phyloP scores from a whole-genome alignment of 2,797 vertebrate genomes.

The Sphenodon punctatus region DNA sequence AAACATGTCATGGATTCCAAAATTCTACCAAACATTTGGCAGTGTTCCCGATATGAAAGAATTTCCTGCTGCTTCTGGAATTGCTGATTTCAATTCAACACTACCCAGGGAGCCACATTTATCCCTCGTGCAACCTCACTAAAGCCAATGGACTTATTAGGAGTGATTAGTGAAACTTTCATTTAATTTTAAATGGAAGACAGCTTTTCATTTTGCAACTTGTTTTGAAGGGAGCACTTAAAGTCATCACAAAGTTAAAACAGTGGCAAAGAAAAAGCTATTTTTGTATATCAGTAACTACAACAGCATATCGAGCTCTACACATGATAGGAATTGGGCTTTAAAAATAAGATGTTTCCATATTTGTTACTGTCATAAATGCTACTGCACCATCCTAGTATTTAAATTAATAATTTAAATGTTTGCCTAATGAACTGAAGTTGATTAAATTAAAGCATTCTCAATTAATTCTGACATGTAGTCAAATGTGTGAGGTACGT shows the following conservation, averaged over 20 bases:
- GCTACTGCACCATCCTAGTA: conserved; percentile 77
- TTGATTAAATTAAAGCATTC: conserved; percentile 80
- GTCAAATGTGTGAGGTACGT: conserved; percentile 63
- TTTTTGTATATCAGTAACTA: neutral
- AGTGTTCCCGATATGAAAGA: too few species aligned
- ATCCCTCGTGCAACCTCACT: neutral
- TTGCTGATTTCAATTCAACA: too few species aligned
- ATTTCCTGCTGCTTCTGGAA: too few species aligned
- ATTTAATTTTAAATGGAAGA: conserved; percentile 8
- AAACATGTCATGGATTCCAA: too few species aligned
- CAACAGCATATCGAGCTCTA: conserved; percentile 17
- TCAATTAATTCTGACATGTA: conserved; percentile 81
- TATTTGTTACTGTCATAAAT: conserved; percentile 73
- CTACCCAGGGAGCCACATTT: conserved; percentile 20
- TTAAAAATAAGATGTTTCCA: conserved; percentile 21
- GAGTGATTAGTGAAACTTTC: conserved; percentile 7
- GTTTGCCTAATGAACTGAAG: conserved; percentile 82
- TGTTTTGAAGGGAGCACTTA: neutral
- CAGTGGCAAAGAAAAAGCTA: neutral
- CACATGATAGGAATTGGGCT: conserved; percentile 24
- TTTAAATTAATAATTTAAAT: conserved; percentile 83
- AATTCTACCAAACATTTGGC: too few species aligned
- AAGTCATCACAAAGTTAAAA: neutral
- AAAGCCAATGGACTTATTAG: conserved; percentile 17
- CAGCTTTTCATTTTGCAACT: neutral